Evolutionary conservation across 1,140 invertebrate genomes (phyloP).

Genomic region (Choristoneura fumiferana): DNA sequence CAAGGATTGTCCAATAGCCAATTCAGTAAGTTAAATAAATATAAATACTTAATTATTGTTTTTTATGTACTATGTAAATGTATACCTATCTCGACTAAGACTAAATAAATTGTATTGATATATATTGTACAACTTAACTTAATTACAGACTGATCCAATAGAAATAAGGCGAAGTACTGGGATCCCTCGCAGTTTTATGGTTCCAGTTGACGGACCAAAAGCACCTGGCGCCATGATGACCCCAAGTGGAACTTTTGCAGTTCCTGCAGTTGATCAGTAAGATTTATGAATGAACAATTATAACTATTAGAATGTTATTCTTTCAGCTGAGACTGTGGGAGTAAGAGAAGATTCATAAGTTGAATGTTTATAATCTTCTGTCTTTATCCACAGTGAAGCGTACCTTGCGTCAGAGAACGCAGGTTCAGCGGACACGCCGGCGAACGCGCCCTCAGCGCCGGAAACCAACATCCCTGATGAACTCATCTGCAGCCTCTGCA

Average conservation of each 20-base stretch:
- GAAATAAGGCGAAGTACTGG: constrained; percentile 96
- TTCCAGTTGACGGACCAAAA: constrained; percentile 92
- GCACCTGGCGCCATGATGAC: constrained; percentile 96
- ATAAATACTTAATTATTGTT: too few species aligned
- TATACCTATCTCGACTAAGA: too few species aligned
- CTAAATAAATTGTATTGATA: too few species aligned
- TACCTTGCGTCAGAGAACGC: constrained; percentile 85
- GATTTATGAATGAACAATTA: constrained; percentile 55
- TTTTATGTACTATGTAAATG: too few species aligned
- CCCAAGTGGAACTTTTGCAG: constrained; percentile 93
- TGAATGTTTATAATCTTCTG: constrained; percentile 3
- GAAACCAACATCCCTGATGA: constrained; percentile 93
- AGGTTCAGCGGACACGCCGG: constrained; percentile 75
- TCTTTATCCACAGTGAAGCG: constrained; percentile 82
- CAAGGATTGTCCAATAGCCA: constrained; percentile 91
- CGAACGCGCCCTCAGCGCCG: constrained; percentile 72
- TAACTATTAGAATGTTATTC: too few species aligned
- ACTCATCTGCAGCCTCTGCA: constrained; percentile 93
- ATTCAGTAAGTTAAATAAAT: constrained; percentile 43
- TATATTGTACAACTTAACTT: too few species aligned
- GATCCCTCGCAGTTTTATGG: constrained; percentile 98
- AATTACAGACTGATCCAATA: constrained; percentile 79
- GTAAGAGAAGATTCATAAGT: neutral
- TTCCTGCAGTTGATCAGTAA: constrained; percentile 94
- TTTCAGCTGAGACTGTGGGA: too few species aligned